Conservation (phyloP, 2,888 invertebrate genomes). For the Aleiodes alternator region DNA sequence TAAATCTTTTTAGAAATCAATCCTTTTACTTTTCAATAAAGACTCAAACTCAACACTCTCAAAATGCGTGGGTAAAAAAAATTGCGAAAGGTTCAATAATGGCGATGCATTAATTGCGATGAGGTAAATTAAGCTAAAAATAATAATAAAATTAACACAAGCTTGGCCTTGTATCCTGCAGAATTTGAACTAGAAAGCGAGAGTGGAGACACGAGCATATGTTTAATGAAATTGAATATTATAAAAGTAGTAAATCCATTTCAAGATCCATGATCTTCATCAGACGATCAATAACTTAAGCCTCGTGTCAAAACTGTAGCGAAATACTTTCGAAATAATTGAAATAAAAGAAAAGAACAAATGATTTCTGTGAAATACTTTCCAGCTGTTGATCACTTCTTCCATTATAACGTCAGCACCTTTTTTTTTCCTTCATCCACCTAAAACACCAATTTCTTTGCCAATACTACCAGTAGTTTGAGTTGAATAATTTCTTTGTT, state of each 20-base stretch:
- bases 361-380: slow-evolving; percentile 16
- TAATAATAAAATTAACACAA: too few relatives aligned
- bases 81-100: slow-evolving; percentile 10
- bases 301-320: not conserved
- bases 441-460: not conserved
- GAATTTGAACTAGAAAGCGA: slow-evolving; percentile 25
- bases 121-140: not conserved
- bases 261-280: slow-evolving; percentile 12
- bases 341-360: not conserved
- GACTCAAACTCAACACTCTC: too few relatives aligned
- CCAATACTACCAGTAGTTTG: not conserved
- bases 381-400: slow-evolving; percentile 17
- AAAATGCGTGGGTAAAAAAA: too few relatives aligned
- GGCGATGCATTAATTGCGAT: slow-evolving; percentile 2
- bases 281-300: not conserved
- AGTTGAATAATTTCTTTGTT: too few relatives aligned
- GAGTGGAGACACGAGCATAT: not conserved
- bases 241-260: not conserved
- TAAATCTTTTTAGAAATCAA: too few relatives aligned
- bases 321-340: not conserved
- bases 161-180: not conserved
- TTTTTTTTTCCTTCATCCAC: not conserved
- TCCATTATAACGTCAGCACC: not conserved
- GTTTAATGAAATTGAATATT: slow-evolving; percentile 4
- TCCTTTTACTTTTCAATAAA: too few relatives aligned